Conservation (phyloP, 2,888 invertebrate genomes). For the Cerceris ruficornis region DNA sequence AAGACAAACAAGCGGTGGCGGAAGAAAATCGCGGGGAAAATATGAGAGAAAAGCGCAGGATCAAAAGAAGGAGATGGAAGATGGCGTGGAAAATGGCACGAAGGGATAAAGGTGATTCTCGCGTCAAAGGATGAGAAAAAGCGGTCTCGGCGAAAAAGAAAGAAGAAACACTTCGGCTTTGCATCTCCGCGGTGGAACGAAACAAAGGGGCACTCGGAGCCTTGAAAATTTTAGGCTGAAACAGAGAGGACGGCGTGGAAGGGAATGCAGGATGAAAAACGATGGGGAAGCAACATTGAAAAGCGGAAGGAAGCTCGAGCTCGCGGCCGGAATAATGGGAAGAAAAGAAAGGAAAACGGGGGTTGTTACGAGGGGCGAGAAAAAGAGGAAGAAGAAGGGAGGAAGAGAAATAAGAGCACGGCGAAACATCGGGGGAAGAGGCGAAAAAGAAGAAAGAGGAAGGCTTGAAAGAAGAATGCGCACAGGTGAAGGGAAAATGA, state of each 20-base stretch:
- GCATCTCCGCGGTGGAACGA: too few relatives aligned
- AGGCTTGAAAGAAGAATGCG: neutral
- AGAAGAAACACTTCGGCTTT: too few relatives aligned
- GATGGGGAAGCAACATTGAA: neutral
- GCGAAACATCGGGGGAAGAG: neutral
- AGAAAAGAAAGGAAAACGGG: conserved; percentile 2
- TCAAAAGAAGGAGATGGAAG: too few relatives aligned
- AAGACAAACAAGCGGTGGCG: too few relatives aligned
- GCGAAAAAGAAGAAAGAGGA: neutral
- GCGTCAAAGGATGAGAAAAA: conserved; percentile 14
- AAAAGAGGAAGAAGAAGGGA: conserved; percentile 11
- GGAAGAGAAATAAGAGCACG: conserved; percentile 1
- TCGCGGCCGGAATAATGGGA: conserved; percentile 7
- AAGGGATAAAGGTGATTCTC: too few relatives aligned
- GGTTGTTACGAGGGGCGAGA: neutral
- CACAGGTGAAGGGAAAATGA: neutral
- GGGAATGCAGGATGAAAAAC: neutral
- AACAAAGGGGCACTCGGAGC: too few relatives aligned
- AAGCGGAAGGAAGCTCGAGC: neutral
- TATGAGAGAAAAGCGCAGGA: too few relatives aligned
- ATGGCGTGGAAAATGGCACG: too few relatives aligned
- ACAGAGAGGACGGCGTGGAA: too few relatives aligned
- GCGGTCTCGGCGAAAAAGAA: neutral
- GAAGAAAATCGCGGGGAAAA: too few relatives aligned
- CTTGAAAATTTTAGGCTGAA: too few relatives aligned